Evolutionary conservation across 2,888 invertebrate genomes (phyloP).

Genomic region (Agonopterix heracliana): DNA sequence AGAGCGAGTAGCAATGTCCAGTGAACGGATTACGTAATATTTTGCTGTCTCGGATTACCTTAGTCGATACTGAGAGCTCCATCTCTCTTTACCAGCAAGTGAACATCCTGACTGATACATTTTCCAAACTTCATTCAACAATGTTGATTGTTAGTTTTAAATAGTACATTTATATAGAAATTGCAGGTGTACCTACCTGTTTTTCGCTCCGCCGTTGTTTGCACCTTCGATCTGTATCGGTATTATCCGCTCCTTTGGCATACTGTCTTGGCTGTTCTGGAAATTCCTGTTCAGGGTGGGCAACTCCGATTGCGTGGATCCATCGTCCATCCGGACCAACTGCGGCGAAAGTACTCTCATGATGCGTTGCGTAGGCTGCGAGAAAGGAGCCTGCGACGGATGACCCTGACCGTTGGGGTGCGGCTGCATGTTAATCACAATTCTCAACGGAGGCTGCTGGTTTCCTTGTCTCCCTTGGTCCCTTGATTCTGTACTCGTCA

Average conservation of each 20-base stretch:
- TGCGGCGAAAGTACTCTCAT: slow-evolving; percentile 72
- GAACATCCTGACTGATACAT: too few relatives aligned
- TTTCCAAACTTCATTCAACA: too few relatives aligned
- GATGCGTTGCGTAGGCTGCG: slow-evolving; percentile 71
- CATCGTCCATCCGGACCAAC: slow-evolving; percentile 65
- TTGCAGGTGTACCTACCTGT: slow-evolving; percentile 44
- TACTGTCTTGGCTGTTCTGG: slow-evolving; percentile 45
- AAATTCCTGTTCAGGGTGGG: slow-evolving; percentile 54
- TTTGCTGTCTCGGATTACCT: too few relatives aligned
- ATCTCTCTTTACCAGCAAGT: too few relatives aligned
- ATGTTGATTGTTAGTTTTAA: too few relatives aligned
- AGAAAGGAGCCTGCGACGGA: slow-evolving; percentile 41
- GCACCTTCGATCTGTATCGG: slow-evolving; percentile 78
- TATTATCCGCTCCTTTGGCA: slow-evolving; percentile 75
- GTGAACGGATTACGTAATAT: too few relatives aligned
- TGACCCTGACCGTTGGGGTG: slow-evolving; percentile 34
- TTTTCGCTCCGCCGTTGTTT: slow-evolving; percentile 50
- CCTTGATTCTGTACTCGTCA: slow-evolving; percentile 48
- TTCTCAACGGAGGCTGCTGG: slow-evolving; percentile 58
- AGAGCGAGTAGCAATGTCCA: too few relatives aligned
- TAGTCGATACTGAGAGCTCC: too few relatives aligned
- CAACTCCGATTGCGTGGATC: slow-evolving; percentile 47
- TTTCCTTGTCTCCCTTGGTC: slow-evolving; percentile 42
- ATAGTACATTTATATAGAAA: not conserved
- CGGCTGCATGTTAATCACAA: slow-evolving; percentile 64